phyloP scores from a whole-genome alignment of 2,113 vertebrate species.

The Lota lota region DNA sequence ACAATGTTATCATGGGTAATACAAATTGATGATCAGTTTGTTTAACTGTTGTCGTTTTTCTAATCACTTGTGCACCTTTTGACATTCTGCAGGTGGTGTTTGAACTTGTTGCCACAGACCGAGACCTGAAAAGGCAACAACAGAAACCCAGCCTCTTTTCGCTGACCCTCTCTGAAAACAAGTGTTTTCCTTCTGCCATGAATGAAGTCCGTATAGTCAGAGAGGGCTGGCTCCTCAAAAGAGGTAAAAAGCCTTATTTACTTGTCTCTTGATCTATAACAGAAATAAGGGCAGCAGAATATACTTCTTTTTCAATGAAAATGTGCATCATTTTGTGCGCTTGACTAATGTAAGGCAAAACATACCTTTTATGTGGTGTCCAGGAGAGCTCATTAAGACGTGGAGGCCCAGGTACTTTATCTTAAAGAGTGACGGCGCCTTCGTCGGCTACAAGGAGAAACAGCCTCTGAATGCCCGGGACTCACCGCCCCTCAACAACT shows the following conservation, averaged over 20 bases:
- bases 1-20: too few relatives aligned
- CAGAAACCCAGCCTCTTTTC: constrained; percentile 22
- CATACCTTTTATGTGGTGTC: neutral
- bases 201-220: constrained; percentile 65
- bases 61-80: neutral
- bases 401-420: constrained; percentile 89
- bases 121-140: constrained; percentile 27
- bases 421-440: constrained; percentile 86
- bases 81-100: constrained; percentile 40
- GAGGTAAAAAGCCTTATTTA: constrained; percentile 46
- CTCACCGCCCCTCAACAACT: constrained; percentile 85
- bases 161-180: constrained; percentile 37
- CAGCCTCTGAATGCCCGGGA: constrained; percentile 77
- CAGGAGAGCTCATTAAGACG: constrained; percentile 91
- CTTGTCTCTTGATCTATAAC: too few relatives aligned
- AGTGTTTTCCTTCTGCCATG: constrained; percentile 51
- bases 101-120: constrained; percentile 16
- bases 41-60: neutral
- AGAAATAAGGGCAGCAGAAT: neutral
- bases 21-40: neutral
- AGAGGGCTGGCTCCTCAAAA: constrained; percentile 72
- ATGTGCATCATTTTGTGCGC: neutral
- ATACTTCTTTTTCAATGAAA: neutral
- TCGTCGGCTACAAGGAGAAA: constrained; percentile 89
- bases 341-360: neutral